Percentiles rank a stretch among this genome's conserved stretches.
These are phyloP conservation scores for Dryobates pubescens DNA, from an alignment of 2,797 vertebrate species.

Conservation along the genomic window DNA sequence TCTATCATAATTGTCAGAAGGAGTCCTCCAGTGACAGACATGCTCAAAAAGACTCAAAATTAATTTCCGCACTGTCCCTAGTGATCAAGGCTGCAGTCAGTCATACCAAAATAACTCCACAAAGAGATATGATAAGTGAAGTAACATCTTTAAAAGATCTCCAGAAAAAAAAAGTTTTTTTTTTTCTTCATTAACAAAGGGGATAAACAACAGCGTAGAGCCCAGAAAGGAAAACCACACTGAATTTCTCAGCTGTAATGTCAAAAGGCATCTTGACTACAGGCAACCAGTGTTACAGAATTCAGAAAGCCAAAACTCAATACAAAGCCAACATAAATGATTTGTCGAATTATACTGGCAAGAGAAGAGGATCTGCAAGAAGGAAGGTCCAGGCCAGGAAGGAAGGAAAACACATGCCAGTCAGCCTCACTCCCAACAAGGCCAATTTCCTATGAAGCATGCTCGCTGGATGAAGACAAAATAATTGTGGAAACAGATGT, in stretches of 20 bases:
- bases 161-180: no score
- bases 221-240: neutral
- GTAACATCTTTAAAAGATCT: neutral
- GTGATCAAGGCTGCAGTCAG: neutral
- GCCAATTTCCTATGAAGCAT: neutral
- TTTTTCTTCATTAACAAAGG: neutral
- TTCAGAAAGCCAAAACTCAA: neutral
- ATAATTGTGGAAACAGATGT: neutral
- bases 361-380: neutral
- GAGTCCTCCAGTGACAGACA: neutral
- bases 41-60: neutral
- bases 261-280: neutral
- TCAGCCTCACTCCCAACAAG: neutral
- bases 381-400: neutral
- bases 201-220: neutral
- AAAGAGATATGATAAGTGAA: no score
- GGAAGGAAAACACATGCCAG: neutral
- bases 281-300: neutral
- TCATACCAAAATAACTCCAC: no score
- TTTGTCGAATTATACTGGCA: neutral
- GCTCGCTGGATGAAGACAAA: neutral
- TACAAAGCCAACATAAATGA: neutral
- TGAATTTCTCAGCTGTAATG: neutral
- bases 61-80: neutral
- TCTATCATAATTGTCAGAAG: neutral